A percentile compares a stretch with the other conserved stretches of the same genome.
phyloP scores from a whole-genome alignment of 92 coral and sea anemone species.

The Parazoanthus swiftii region DNA sequence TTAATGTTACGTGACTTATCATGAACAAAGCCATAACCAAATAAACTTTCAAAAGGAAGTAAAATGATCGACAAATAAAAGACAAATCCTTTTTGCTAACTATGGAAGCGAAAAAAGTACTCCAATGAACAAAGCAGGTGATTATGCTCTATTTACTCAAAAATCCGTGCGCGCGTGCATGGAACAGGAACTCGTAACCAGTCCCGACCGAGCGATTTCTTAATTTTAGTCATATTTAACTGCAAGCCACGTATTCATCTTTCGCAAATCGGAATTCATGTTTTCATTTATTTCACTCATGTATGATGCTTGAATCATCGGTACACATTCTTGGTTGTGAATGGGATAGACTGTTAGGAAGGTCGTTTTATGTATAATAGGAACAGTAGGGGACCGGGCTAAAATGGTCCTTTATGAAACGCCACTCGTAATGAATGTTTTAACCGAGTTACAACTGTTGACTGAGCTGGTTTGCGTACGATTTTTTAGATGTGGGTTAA shows the following conservation, averaged over 20 bases:
- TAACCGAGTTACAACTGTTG: constrained; percentile 9
- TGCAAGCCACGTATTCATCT: constrained; percentile 37
- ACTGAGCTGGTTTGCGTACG: constrained; percentile 14
- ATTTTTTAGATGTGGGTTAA: constrained; percentile 18
- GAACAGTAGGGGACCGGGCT: constrained; percentile 6
- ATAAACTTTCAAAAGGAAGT: no score
- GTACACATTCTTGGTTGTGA: constrained; percentile 51
- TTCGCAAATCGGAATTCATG: constrained; percentile 39
- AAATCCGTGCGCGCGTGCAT: no score
- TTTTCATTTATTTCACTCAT: constrained; percentile 42
- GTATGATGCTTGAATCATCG: constrained; percentile 45
- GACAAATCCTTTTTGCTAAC: no score
- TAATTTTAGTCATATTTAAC: constrained; percentile 38
- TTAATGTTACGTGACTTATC: no score
- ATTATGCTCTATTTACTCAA: no score
- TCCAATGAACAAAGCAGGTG: no score
- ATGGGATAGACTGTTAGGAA: constrained; percentile 36
- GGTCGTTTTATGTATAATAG: constrained; percentile 38
- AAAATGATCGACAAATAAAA: no score
- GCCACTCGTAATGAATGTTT: not conserved
- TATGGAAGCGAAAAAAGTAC: no score
- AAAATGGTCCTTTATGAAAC: constrained; percentile 20
- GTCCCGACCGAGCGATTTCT: no score
- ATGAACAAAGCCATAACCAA: no score
- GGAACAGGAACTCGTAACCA: no score